Conservation (phyloP, 2,797 vertebrate genomes). For the Anguilla megastoma region DNA sequence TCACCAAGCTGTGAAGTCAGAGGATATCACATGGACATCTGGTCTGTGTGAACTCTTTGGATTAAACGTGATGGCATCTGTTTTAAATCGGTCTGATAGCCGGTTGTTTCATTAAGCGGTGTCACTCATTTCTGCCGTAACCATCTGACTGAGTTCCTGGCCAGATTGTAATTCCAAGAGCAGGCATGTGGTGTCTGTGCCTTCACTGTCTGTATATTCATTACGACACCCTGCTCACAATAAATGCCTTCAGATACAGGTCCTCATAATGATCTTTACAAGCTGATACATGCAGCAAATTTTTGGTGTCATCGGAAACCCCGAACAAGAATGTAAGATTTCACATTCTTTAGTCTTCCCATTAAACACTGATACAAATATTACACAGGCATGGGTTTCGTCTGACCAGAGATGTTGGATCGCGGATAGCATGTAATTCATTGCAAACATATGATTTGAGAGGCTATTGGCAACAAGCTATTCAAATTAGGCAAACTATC, state of each 20-base stretch:
- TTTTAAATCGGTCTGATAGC: conserved; percentile 2
- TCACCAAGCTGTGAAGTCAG: conserved; percentile 38
- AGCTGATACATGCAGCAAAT: background rate
- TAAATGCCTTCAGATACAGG: background rate
- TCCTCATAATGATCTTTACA: background rate
- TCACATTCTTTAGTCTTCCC: background rate
- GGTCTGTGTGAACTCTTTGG: conserved; percentile 57
- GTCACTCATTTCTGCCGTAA: background rate
- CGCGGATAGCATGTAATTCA: background rate
- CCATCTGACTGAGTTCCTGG: background rate
- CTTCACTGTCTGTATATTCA: conserved; percentile 15
- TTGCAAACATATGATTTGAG: background rate
- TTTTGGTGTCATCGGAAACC: background rate
- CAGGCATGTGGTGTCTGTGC: background rate
- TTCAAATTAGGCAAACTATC: background rate
- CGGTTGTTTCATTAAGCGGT: conserved; percentile 19
- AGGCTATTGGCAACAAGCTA: background rate
- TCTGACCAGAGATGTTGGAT: background rate
- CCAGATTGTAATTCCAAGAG: conserved; percentile 17
- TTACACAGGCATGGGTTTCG: background rate
- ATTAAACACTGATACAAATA: background rate
- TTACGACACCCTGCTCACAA: background rate
- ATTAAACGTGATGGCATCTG: conserved; percentile 56
- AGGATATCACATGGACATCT: conserved; percentile 63
- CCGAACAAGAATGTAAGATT: background rate